A percentile compares a stretch with the other conserved stretches of the same genome.
These are phyloP conservation scores for Eilema griseolum DNA, from an alignment of 2,888 invertebrate species.

Conservation along the genomic window DNA sequence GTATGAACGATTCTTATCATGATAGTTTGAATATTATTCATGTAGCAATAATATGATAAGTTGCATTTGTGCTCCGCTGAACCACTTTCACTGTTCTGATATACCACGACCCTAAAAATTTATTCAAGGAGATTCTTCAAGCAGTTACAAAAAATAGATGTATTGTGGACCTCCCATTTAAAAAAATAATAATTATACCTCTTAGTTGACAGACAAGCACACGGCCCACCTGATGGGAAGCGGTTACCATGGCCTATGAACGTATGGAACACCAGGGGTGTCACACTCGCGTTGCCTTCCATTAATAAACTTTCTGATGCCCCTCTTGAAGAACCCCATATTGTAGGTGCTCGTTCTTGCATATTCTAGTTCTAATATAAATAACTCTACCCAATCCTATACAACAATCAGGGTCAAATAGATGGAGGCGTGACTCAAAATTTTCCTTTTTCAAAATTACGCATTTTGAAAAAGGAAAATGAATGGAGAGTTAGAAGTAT, in stretches of 20 bases:
- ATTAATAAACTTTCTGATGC: no score
- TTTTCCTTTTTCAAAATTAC: no score
- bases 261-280: no score
- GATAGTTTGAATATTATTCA: slow-evolving; percentile 67
- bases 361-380: no score
- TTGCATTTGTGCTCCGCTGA: slow-evolving; percentile 34
- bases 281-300: no score
- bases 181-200: no score
- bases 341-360: no score
- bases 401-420: not conserved
- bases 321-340: no score
- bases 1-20: slow-evolving; percentile 67
- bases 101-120: slow-evolving; percentile 11
- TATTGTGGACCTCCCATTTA: not conserved
- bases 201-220: no score
- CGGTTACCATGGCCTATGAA: no score
- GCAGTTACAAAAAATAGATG: not conserved
- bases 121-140: not conserved
- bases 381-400: no score
- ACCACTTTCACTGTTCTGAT: slow-evolving; percentile 46
- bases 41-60: slow-evolving; percentile 33
- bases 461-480: not conserved
- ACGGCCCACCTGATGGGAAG: no score
- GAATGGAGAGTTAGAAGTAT: not conserved
- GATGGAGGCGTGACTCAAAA: not conserved